phyloP scores from a whole-genome alignment of 2,797 vertebrate genomes.

The Emys orbicularis region DNA sequence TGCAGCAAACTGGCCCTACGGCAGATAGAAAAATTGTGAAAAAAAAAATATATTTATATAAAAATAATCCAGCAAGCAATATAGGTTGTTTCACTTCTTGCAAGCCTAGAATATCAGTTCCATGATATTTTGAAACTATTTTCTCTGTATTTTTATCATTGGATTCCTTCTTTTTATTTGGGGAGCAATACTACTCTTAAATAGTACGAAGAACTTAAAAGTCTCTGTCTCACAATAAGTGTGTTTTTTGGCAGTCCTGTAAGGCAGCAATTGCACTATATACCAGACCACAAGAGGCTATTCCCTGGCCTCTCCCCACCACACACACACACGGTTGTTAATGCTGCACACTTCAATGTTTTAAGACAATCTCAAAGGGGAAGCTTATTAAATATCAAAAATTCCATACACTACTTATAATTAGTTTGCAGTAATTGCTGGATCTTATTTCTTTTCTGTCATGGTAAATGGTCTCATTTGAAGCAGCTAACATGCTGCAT shows the following conservation, averaged over 20 bases:
- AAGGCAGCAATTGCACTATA: rapidly evolving
- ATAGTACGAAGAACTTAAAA: too few relatives aligned
- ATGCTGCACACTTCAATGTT: background rate
- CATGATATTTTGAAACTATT: too few relatives aligned
- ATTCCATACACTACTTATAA: slow-evolving; percentile 46
- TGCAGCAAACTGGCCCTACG: background rate
- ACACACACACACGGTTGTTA: rapidly evolving
- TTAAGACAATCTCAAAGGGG: background rate
- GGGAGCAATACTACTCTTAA: too few relatives aligned
- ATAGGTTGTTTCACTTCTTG: background rate
- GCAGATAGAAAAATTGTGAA: rapidly evolving
- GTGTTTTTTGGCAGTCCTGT: rapidly evolving
- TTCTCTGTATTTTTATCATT: too few relatives aligned
- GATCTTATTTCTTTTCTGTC: slow-evolving; percentile 71
- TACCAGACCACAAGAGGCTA: background rate
- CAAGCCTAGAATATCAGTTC: too few relatives aligned
- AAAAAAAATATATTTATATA: too few relatives aligned
- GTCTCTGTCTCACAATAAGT: background rate
- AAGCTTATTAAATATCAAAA: slow-evolving; percentile 48
- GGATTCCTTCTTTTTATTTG: too few relatives aligned
- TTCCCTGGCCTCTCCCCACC: background rate
- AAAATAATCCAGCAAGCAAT: rapidly evolving
- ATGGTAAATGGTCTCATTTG: slow-evolving; percentile 66
- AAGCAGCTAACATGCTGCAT: slow-evolving; percentile 59
- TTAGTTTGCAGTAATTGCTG: slow-evolving; percentile 39